Conservation (phyloP, 2,888 invertebrate genomes). For the Thysanoteuthis rhombus region DNA sequence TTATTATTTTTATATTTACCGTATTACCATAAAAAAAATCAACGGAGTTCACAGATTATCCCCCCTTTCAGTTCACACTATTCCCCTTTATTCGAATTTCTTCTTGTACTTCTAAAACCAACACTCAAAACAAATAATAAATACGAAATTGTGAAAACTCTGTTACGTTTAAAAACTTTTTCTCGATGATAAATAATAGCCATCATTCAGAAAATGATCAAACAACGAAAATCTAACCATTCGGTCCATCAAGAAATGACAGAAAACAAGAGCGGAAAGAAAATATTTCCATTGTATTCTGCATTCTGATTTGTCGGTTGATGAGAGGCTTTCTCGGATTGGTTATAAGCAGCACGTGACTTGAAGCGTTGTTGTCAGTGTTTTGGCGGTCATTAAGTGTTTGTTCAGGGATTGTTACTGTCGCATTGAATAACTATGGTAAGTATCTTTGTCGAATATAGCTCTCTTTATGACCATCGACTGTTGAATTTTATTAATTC, state of each 20-base stretch:
- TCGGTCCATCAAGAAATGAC: neutral
- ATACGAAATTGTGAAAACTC: neutral
- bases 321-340: neutral
- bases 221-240: neutral
- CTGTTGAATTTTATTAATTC: neutral
- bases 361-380: neutral
- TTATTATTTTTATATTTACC: too few species aligned
- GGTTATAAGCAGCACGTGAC: neutral
- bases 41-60: neutral
- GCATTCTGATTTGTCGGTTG: neutral
- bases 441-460: neutral
- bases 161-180: neutral
- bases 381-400: slow-evolving; percentile 25
- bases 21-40: too few species aligned
- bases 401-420: neutral
- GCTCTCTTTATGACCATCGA: neutral
- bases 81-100: neutral
- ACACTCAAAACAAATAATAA: neutral
- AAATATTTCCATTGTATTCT: neutral
- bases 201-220: too few species aligned
- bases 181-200: neutral
- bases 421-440: neutral
- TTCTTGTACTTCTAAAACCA: neutral
- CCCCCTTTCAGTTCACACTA: neutral
- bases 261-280: neutral